Evolutionary conservation across 2,113 vertebrate genomes (phyloP), one percentile per base, ranked within the genome.

Genomic region (Nesospiza acunhae): DNA sequence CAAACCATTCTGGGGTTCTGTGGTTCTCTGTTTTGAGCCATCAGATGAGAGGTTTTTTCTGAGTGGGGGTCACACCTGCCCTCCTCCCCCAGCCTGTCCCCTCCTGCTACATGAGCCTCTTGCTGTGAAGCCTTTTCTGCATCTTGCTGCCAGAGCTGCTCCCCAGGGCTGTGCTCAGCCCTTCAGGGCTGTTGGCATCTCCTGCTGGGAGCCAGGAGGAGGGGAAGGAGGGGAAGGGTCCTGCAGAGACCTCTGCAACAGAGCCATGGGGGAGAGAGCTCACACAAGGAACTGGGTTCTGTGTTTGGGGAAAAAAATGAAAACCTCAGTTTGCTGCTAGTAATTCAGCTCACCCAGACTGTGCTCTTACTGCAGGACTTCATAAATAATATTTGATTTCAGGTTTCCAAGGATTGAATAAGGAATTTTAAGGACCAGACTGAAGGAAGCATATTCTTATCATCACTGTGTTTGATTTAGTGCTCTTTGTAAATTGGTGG

Each of bases 351-450:
- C 37, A 84, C 75, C 37, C 52, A 19, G 85, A 53, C 85, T 94
- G 42, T 49, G 87, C 92, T 96, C 89, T 87, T 83, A 77, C 79
- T 90, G 80, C 22, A 75, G 67, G 93, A 75, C 85, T 83, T 95
- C 91, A 91, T 95, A 97, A 98, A 95, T 95, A 97, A 91, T 91
- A 69, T 67, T 92, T 94, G 69, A 78, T 96, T 73, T 90, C 73
- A 80, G 74, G 76, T 95, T 97, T 97, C 90, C 92, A 97, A 81
- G 91, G 90, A 84, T 26, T 55, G 68, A 92, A 80, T 30, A 91
- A 87, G 47, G 84, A 79, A 94, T 97, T 97, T 95, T 94, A 93
- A 96, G 84, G 85, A 84, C 67, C 52, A 91, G 79, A n/a, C 24
- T 69, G 77, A 88, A 85, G 90, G 88, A 97, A 97, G 70, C 84